These are phyloP conservation scores for Sesia apiformis DNA, from an alignment of 2,888 invertebrate species.

Conservation along the genomic window DNA sequence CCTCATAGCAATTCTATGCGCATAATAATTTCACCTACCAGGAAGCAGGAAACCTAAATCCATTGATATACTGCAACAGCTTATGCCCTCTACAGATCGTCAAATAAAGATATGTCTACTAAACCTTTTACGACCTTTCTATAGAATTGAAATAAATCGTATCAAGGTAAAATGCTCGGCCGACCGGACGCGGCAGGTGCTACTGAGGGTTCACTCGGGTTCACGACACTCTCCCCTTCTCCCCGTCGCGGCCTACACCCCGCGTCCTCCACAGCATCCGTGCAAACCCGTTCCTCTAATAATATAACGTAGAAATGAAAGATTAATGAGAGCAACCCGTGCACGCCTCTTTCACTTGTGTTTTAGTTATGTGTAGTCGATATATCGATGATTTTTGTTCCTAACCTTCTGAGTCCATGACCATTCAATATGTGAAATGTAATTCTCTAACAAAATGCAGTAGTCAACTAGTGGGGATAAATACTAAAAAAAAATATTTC, in stretches of 20 bases:
- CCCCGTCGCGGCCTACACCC: constrained; percentile 14
- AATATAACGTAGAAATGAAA: constrained; percentile 74
- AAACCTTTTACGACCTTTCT: constrained; percentile 2
- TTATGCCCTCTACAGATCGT: too few relatives aligned
- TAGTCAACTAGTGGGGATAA: too few relatives aligned
- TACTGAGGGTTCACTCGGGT: constrained; percentile 69
- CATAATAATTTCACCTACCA: too few relatives aligned
- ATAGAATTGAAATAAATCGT: constrained; percentile 19
- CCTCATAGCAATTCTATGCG: too few relatives aligned
- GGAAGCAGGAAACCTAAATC: too few relatives aligned
- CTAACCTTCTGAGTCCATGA: background rate
- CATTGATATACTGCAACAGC: too few relatives aligned
- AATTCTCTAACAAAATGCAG: too few relatives aligned
- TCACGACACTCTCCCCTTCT: constrained; percentile 37
- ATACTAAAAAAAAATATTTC: too few relatives aligned
- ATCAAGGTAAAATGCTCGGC: constrained; percentile 12
- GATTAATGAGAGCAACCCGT: constrained; percentile 73
- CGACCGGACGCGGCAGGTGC: constrained; percentile 69
- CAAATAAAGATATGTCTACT: too few relatives aligned
- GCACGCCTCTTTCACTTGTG: constrained; percentile 69
- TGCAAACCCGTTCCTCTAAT: constrained; percentile 73
- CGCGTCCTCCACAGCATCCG: constrained; percentile 53
- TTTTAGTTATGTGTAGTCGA: constrained; percentile 26
- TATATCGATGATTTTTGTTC: constrained; percentile 1
- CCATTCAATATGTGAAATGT: too few relatives aligned